Evolutionary conservation across 1,140 invertebrate genomes (phyloP), one percentile per base, ranked within the genome.

Genomic region (Lordiphosa stackelbergi): DNA sequence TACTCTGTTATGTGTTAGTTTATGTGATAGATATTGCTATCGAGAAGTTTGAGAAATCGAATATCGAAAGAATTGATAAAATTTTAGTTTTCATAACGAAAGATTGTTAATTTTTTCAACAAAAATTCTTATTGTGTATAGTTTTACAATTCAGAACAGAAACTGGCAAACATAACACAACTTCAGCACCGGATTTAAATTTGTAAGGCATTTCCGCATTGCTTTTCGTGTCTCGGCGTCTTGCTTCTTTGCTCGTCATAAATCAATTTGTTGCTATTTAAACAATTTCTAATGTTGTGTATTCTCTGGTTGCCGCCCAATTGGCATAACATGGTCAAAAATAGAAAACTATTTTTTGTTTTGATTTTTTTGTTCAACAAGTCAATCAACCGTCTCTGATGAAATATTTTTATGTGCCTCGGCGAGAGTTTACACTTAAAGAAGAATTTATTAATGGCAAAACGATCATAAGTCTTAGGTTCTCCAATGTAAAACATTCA

Each of bases 221-320:
- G 53, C 58, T 58, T 73, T 10, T 38, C 49, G 9, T 66, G 35
- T 53, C 41, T 38, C 5, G 10, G 10, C 19, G 31, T 55, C 13
- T 16, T 16, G 19, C 19, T 42, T 37, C n/a, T 6, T 42, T 53
- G 59, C 40, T 59, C 40, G 49, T 79, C 75, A 75, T 79, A 79
- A 81, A 79, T 79, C 71, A 79, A 81, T 79, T 79, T 81, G 62
- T 60, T 75, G 71, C 74, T 75, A 60, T 74, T 70, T 45, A 45
- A 78, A 74, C 66, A 81, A 69, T 66, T 63, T 22, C 8, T 19
- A 19, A n/a, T 38, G 35, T 49, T 66, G 24, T 48, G 40, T 40
- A 43, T 22, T 42, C 5, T 16, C 40, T 40, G 24, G 40, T 45
- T 45, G 48, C 42, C 74, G 54, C 55, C 72, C 74, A 79, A 78